Evolutionary conservation across 2,797 vertebrate species (phyloP), one percentile per base, ranked within the genome.

Genomic region (Helostoma temminkii): DNA sequence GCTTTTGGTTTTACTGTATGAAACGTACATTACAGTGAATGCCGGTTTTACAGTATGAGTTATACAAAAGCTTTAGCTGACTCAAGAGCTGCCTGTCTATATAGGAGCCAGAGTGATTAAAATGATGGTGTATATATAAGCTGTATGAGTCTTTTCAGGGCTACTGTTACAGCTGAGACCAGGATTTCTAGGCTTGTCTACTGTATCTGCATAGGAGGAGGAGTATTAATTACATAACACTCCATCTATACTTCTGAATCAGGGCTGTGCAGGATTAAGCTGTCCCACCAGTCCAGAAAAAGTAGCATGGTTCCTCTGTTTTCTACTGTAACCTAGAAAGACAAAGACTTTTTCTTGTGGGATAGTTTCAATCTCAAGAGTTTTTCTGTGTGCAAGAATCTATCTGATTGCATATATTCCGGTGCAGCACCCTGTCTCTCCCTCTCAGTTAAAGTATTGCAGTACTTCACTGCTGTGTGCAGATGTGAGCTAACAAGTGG

Each of bases 151-250:
- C 39, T 46, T 63, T 75, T 65, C 22, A 26, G 46, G 72, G 67
- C 59, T 84, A 68, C 58, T 72, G 67, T 86, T 80, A 75, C 62
- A 88, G 87, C 83, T 86, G 76, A 86, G 73, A 73, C 78, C 39
- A 71, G 75, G 64, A 65, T 86, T 78, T 83, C 64, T 54, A n/a
- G 58, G 78, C 78, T 84, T 63, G 67, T 67, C 81, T 83, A 83
- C 80, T 86, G 88, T 88, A 89, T 91, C 89, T 91, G 88, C 89
- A 91, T 89, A 81, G 88, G 89, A 89, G 90, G 89, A 84, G 89
- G 90, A 86, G 84, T 80, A 89, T 87, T 86, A 85, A 90, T 92
- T 91, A 90, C 87, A 92, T 91, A 91, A 92, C 65, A 18, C 69
- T 85, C 77, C 63, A 82, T 85, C 79, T 79, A 70, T 69, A 81